These are phyloP conservation scores for Drosophila watanabei DNA, from an alignment of 1,140 invertebrate species.

Conservation along the genomic window DNA sequence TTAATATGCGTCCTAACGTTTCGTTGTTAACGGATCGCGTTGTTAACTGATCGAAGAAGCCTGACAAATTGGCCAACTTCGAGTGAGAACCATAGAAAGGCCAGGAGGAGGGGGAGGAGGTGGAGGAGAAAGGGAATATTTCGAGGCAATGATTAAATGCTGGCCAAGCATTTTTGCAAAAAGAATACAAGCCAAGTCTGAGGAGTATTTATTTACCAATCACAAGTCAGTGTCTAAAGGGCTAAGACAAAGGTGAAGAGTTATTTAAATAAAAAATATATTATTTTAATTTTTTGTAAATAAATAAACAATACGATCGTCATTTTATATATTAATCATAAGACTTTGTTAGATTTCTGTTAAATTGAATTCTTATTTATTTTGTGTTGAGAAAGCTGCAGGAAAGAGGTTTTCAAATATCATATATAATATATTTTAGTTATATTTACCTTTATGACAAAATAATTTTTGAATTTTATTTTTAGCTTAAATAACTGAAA, in stretches of 20 bases:
- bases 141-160: neutral
- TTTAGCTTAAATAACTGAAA: too few species aligned
- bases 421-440: too few species aligned
- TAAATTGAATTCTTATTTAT: too few species aligned
- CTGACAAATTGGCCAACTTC: slow-evolving; percentile 35
- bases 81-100: neutral
- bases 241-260: neutral
- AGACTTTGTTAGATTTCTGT: too few species aligned
- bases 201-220: neutral
- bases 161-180: neutral
- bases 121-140: neutral
- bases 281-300: too few species aligned
- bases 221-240: neutral
- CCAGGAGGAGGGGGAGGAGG: neutral
- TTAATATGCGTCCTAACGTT: slow-evolving; percentile 34
- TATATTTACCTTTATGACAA: too few species aligned
- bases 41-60: slow-evolving; percentile 24
- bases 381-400: too few species aligned
- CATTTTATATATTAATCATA: too few species aligned
- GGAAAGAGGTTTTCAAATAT: too few species aligned
- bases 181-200: neutral
- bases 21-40: slow-evolving; percentile 24
- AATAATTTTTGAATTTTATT: too few species aligned
- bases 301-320: too few species aligned
- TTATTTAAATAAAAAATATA: too few species aligned